Evolutionary conservation across 2,888 invertebrate genomes (phyloP), one percentile per base, ranked within the genome.

Genomic region (Lithophane leautieri): DNA sequence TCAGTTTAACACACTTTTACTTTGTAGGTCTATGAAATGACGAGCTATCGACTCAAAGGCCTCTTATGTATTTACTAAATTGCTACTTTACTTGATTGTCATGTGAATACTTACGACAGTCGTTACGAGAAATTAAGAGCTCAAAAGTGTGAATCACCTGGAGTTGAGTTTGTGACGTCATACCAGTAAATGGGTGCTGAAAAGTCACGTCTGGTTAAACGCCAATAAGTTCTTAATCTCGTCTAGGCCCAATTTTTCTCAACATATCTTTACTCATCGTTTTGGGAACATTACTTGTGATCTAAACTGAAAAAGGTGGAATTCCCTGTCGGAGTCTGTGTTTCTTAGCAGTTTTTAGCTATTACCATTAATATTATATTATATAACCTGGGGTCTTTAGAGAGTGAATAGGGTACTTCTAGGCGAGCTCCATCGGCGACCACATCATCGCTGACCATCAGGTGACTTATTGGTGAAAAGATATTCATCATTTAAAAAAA

Each of bases 41-140:
- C 34, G 14, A 58, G 56, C 28, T 63, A n/a, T 40, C 25, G n/a
- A 44, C 42, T 16, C 25, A n/a, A 14, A 47, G 19, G 22, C 34
- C 34, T 63, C 4, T 9, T 42, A 9, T 60, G 25, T 63, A 44
- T 56, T 63, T 25, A 22, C 28, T 56, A 16, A 63, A 63, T 25
- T 50, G 54, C 22, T 63, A 42, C 11, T 62, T 56, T 11, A 50
- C n/a, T 78, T 58, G 28, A 50, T 60, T 78, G 40, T 58, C 47
- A n/a, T 4, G 47, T 22, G 40, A 44, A 40, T 12, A 76, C 8
- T 2, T 19, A 47, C 14, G 7, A 50, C 28, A 76, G 12, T 47
- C 25, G n/a, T 40, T 25, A 47, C 6, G 19, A 19, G 56, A 28
- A 56, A 50, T 47, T 22, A 56, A 25, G 22, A 75, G n/a, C 34